Conservation (phyloP, 2,113 vertebrate genomes). For the Cynopterus brachyotis region DNA sequence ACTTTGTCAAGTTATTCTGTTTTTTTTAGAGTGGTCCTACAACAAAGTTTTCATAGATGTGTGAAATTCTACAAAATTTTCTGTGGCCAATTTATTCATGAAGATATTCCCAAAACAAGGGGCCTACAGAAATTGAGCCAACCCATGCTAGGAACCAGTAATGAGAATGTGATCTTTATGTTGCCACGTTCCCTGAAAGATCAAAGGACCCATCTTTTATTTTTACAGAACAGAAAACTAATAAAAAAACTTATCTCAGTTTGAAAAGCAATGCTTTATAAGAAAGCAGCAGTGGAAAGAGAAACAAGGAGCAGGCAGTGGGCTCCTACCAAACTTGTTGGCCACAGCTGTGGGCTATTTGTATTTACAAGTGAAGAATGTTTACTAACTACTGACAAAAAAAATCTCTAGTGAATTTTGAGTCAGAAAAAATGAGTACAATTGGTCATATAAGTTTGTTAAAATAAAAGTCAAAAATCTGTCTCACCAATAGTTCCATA, state of each 20-base stretch:
- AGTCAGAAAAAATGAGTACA: background rate
- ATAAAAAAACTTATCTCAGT: background rate
- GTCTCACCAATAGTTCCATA: too few species aligned
- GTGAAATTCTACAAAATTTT: background rate
- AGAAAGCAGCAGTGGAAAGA: background rate
- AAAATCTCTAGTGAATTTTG: background rate
- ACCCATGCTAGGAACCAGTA: background rate
- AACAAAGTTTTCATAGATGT: background rate
- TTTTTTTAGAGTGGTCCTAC: background rate
- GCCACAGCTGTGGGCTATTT: background rate
- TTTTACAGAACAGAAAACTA: background rate
- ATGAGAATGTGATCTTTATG: background rate
- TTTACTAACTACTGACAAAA: background rate
- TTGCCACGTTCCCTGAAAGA: background rate
- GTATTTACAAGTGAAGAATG: background rate
- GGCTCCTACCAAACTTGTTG: background rate
- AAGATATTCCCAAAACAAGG: background rate
- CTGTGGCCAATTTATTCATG: background rate
- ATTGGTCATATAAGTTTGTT: background rate
- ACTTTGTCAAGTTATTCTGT: background rate
- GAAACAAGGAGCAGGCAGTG: background rate
- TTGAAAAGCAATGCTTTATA: background rate
- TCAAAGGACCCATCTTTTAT: background rate
- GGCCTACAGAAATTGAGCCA: background rate
- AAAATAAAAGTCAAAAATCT: background rate